Base-by-base conservation (phyloP, 2,888 invertebrate species). In the Alitta virens region DNA sequence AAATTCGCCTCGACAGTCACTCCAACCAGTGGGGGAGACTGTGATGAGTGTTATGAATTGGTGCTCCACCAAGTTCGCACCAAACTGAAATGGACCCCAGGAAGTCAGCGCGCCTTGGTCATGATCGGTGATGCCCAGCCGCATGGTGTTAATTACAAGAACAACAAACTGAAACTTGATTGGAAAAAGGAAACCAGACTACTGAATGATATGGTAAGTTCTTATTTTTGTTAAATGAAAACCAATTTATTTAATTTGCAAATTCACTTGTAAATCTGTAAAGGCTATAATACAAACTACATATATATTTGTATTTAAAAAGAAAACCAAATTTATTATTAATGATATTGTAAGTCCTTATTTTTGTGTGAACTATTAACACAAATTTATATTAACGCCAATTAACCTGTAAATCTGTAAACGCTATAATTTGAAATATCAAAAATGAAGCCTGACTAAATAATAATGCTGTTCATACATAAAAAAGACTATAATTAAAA, bases 41-140 rank as follows among this genome's bases (percentile, higher is more conserved):
- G 67, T 7, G 74, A 74, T 27, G 79, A 79, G 62, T 78, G 78
- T 57, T 79, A 79, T 62, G 79, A 79, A 63, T 69, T 76, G 50
- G 72, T 76, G 2, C 68, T 79, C 40, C 65, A 69, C 23, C 60
- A 74, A 63, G 74, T 72, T 2, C 56, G 73, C 5, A 65, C 69
- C n/a, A 63, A 74, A 54, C 65, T 77, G 49, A 72, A 74, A 9
- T 79, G 79, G 79, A 74, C 74, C 18, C 73, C 75, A 0, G 75
- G 74, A 9, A 72, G 75, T 21, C 74, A 75, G 56, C 68, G 73
- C 52, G 72, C 75, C 25, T 66, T 79, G 40, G 74, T 78, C 2
- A 69, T 78, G 69, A 77, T 79, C 56, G 78, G 78, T 1, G 79
- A 79, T 60, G 73, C 75, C 38, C 66, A 66, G 18, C 78, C 78